Percentiles rank a stretch among this genome's conserved stretches.
These are phyloP conservation scores for Eretmocerus hayati DNA, from an alignment of 2,888 invertebrate genomes.

Conservation along the genomic window DNA sequence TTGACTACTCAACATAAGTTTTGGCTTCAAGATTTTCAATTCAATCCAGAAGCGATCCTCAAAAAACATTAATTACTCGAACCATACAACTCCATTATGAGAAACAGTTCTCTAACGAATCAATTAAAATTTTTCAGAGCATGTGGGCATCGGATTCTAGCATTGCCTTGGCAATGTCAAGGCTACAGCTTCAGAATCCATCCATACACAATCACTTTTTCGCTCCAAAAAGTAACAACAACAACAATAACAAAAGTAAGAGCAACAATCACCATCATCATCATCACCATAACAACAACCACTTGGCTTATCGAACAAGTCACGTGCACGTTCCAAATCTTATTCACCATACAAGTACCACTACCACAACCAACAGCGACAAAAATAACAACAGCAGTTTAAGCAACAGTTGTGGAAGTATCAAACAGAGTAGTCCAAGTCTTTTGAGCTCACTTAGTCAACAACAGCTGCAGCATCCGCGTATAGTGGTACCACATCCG, in stretches of 20 bases:
- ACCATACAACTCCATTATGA: too few species aligned
- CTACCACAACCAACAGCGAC: constrained; percentile 1
- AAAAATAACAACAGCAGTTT: constrained; percentile 24
- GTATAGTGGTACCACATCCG: constrained; percentile 30
- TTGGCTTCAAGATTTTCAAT: too few species aligned
- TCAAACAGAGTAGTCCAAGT: constrained; percentile 30
- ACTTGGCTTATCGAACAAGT: constrained; percentile 19
- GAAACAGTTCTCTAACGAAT: constrained; percentile 23
- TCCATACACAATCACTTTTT: constrained; percentile 47
- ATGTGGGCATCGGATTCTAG: constrained; percentile 54
- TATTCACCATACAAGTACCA: constrained; percentile 8
- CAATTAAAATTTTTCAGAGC: constrained; percentile 44
- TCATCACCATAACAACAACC: constrained; percentile 51
- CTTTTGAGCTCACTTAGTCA: constrained; percentile 28
- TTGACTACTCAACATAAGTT: too few species aligned
- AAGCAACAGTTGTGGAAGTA: constrained; percentile 23
- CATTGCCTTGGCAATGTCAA: constrained; percentile 43
- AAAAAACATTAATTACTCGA: too few species aligned
- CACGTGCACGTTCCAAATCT: constrained; percentile 38
- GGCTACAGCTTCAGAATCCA: constrained; percentile 42
- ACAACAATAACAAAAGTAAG: constrained; percentile 46
- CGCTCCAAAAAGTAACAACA: constrained; percentile 42
- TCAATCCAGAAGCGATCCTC: too few species aligned
- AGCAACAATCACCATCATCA: constrained; percentile 34
- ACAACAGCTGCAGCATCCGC: constrained; percentile 13